Conservation (phyloP, 1,140 invertebrate genomes). For the Kradibia gibbosae region DNA sequence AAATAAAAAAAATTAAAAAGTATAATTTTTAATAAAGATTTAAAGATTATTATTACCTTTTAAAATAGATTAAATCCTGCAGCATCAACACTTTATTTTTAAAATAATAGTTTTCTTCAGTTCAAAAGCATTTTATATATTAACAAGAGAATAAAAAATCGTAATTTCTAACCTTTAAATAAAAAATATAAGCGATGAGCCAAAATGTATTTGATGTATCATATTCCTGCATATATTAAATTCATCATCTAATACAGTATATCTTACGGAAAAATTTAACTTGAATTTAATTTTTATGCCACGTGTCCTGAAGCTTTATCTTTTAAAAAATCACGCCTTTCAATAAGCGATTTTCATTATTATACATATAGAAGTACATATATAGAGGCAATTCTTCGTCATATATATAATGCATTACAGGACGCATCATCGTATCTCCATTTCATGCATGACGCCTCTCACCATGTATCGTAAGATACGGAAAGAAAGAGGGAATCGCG, state of each 20-base stretch:
- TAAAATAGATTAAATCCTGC: too few species aligned
- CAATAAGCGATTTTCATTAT: slow-evolving; percentile 63
- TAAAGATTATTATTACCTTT: too few species aligned
- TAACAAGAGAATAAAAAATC: too few species aligned
- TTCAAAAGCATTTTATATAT: too few species aligned
- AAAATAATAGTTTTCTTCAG: too few species aligned
- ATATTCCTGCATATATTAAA: background rate
- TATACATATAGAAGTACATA: background rate
- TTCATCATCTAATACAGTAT: slow-evolving; percentile 8
- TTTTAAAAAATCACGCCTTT: slow-evolving; percentile 49
- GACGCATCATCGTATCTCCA: slow-evolving; percentile 69
- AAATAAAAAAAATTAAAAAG: too few species aligned
- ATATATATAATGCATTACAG: slow-evolving; percentile 68
- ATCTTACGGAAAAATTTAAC: slow-evolving; percentile 18
- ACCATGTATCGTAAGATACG: slow-evolving; percentile 47
- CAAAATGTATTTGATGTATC: background rate
- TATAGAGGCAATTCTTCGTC: slow-evolving; percentile 13
- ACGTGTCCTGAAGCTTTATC: slow-evolving; percentile 9
- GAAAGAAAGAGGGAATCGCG: slow-evolving; percentile 42
- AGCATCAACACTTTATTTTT: too few species aligned
- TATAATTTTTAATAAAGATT: too few species aligned
- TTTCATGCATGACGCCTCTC: slow-evolving; percentile 51
- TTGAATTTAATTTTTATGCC: background rate
- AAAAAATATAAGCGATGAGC: background rate
- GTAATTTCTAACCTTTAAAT: too few species aligned